phyloP scores from a whole-genome alignment of 2,113 vertebrate genomes.

The Delphinus delphis region DNA sequence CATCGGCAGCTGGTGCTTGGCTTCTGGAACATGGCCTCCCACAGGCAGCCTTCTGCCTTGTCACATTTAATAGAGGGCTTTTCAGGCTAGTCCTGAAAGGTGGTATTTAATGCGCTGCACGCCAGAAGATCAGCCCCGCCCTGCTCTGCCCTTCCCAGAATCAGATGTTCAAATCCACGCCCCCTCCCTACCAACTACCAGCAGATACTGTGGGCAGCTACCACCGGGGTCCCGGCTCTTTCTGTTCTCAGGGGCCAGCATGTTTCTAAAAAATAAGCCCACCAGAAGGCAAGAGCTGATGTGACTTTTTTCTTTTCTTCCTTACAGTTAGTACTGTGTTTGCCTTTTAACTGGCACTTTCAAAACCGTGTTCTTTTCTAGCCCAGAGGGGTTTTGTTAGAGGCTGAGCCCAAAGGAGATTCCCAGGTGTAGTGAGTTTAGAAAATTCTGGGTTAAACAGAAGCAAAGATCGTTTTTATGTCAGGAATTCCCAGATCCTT shows the following conservation, averaged over 20 bases:
- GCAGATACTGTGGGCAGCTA: rapidly evolving
- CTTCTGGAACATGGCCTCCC: background rate
- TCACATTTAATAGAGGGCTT: background rate
- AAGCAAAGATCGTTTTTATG: background rate
- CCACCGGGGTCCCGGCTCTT: background rate
- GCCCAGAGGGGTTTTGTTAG: background rate
- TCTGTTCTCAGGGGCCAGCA: background rate
- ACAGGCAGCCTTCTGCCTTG: rapidly evolving
- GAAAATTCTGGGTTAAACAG: background rate
- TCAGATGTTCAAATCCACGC: background rate
- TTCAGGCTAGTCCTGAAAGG: background rate
- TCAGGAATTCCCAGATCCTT: background rate
- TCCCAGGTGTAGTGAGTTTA: background rate
- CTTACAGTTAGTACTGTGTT: background rate
- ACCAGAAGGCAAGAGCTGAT: background rate
- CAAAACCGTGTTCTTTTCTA: background rate
- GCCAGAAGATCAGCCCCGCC: background rate
- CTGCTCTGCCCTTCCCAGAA: background rate
- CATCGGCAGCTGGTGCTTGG: rapidly evolving
- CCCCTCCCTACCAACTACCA: background rate
- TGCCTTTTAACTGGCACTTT: background rate
- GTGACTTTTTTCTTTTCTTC: background rate
- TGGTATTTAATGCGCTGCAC: background rate
- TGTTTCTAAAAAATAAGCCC: background rate
- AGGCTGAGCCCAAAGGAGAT: no score